Percentiles rank a stretch among this genome's conserved stretches.
Evolutionary conservation across 1,140 invertebrate genomes (phyloP).

Genomic region (Polyergus mexicanus): DNA sequence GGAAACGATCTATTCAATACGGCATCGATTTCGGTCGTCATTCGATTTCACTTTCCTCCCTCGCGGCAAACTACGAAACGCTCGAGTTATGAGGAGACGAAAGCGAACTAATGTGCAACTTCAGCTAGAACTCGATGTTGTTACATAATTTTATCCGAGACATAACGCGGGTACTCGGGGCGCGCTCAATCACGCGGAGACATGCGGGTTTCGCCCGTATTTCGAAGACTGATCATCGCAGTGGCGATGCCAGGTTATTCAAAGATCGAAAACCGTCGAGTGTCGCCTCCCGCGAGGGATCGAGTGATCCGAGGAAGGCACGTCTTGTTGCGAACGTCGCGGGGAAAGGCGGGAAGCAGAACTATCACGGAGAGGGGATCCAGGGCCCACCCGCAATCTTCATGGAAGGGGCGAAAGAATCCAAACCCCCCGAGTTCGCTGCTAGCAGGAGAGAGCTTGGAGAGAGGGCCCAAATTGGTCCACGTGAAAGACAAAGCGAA

Average conservation of each 20-base stretch:
- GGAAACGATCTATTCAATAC: conserved; percentile 23
- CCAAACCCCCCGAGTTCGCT: conserved; percentile 59
- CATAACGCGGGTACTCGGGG: not conserved
- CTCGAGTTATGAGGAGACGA: conserved; percentile 27
- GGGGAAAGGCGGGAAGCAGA: conserved; percentile 40
- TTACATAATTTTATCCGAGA: conserved; percentile 32
- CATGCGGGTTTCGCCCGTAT: conserved; percentile 82
- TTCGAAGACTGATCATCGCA: conserved; percentile 84
- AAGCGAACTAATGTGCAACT: conserved; percentile 36
- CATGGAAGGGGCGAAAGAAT: conserved; percentile 27
- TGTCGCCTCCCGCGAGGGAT: conserved; percentile 79
- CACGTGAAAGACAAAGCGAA: conserved; percentile 29
- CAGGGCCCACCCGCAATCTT: conserved; percentile 69
- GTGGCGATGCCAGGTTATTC: conserved; percentile 81
- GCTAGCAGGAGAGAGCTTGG: conserved; percentile 62
- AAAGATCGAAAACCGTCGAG: conserved; percentile 81
- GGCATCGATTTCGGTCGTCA: conserved; percentile 31
- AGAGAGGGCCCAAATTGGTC: conserved; percentile 57
- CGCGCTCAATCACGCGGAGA: conserved; percentile 73
- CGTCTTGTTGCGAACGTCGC: conserved; percentile 61
- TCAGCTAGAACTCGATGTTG: not conserved
- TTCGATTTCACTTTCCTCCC: conserved; percentile 56
- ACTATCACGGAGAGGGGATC: conserved; percentile 65
- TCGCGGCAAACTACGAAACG: conserved; percentile 32
- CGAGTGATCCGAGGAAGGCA: conserved; percentile 75